Conservation (phyloP, 2,113 vertebrate species). For the Burhinus bistriatus region DNA sequence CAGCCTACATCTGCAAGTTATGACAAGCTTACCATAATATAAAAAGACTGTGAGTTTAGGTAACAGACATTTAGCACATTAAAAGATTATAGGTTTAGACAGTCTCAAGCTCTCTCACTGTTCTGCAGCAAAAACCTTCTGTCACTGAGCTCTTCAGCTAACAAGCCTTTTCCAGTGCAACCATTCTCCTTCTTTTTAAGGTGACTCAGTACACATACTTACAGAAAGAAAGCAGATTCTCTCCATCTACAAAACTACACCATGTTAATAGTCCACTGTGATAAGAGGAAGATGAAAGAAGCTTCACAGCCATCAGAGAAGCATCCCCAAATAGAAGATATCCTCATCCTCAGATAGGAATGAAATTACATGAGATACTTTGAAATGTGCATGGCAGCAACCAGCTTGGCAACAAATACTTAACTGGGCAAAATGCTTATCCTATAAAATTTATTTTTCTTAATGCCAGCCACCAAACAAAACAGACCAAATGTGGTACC, state of each 20-base stretch:
- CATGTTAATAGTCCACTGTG: background rate
- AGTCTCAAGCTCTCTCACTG: background rate
- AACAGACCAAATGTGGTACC: background rate
- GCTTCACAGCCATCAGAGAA: background rate
- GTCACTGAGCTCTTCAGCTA: background rate
- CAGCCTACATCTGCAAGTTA: constrained; percentile 6
- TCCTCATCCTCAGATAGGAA: background rate
- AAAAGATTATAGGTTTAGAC: constrained; percentile 16
- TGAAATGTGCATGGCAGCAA: background rate
- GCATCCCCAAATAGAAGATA: background rate
- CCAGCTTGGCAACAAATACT: constrained; percentile 8
- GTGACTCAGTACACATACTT: background rate
- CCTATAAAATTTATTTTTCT: background rate
- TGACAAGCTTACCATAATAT: constrained; percentile 1
- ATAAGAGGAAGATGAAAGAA: background rate
- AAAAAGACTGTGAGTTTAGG: background rate
- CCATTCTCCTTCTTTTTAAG: background rate
- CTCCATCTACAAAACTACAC: background rate
- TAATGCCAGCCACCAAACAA: background rate
- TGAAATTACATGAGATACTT: background rate
- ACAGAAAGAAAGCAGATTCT: background rate
- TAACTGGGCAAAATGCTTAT: background rate
- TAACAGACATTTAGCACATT: constrained; percentile 12
- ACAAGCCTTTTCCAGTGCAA: background rate
- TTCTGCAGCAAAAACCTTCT: constrained; percentile 2